These are phyloP conservation scores for Blastobasis adustella DNA, from an alignment of 2,888 invertebrate species.

Conservation along the genomic window DNA sequence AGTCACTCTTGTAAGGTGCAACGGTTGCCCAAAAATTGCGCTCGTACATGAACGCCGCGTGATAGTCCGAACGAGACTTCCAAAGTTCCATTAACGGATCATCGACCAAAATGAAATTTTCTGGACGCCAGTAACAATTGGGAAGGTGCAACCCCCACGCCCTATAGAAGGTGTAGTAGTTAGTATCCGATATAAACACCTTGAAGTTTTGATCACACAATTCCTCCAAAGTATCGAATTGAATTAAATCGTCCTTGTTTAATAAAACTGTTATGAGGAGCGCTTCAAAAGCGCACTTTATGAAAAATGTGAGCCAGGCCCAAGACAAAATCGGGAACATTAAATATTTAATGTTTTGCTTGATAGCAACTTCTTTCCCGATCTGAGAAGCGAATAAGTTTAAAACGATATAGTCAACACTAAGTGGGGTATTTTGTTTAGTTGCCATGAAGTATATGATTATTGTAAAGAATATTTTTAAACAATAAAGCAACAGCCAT, in stretches of 20 bases:
- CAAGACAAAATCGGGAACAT: background rate
- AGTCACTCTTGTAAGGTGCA: background rate
- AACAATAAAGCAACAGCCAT: background rate
- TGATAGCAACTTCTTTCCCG: background rate
- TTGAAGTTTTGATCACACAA: background rate
- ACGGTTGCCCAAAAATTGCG: background rate
- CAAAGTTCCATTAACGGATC: background rate
- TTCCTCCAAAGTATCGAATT: background rate
- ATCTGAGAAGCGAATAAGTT: background rate
- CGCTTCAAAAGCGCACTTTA: background rate
- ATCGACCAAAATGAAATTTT: background rate
- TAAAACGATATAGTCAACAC: background rate
- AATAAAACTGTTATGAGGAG: background rate
- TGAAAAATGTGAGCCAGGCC: background rate
- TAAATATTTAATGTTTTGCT: background rate
- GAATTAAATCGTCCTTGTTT: background rate
- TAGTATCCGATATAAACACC: background rate
- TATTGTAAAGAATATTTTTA: background rate
- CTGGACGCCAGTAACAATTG: background rate
- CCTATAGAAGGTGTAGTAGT: background rate
- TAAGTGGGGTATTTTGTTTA: background rate
- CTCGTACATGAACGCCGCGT: background rate
- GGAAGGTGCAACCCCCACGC: background rate
- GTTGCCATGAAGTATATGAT: background rate
- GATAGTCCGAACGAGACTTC: background rate